Evolutionary conservation across 2,888 invertebrate species (phyloP), one percentile per base, ranked within the genome.

Genomic region (Nebria brevicollis): DNA sequence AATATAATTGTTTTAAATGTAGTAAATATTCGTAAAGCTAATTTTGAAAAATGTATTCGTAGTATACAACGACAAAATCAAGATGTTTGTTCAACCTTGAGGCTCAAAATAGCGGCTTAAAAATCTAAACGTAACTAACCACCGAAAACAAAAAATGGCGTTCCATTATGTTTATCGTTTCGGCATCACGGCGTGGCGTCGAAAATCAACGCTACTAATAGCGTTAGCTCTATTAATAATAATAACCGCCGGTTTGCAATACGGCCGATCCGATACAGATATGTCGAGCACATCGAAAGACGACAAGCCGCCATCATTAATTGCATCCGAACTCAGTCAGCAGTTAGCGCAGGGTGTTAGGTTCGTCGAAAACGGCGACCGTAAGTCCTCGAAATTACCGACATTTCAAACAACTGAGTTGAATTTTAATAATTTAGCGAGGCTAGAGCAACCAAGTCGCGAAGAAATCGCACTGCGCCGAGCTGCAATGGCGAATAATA

Each of bases 241-340:
- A 54, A 87, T 91, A 34, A 86, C 91, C 64, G 86, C 90, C 82
- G 90, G 90, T 64, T 84, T 91, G 34, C 90, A 91, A 84, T 91
- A 90, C 85, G 88, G 86, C 43, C 83, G 84, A 82, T 81, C 83
- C 20, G 82, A 86, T 81, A 83, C 81, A 11, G 83, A 84, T 54
- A 68, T 84, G 6, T 34, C 34, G 34, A 2, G 34, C 34, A 34
- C 34, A 34, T 34, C 34, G 34, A 86, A 82, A 84, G 85, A 83
- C 66, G 85, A 82, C 82, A 84, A 82, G 75, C 81, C 82, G 82
- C 85, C 73, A 80, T 83, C 72, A 1, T 82, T 77, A 77, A 84
- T 85, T 10, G 83, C 83, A 66, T 84, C 85, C 72, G 86, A 86
- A 15, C 83, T 86, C 64, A 76, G 85, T 25, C 83, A 85, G 78